These are phyloP conservation scores for Drosophila sp. DNA, from an alignment of 1,140 invertebrate species.

Conservation along the genomic window DNA sequence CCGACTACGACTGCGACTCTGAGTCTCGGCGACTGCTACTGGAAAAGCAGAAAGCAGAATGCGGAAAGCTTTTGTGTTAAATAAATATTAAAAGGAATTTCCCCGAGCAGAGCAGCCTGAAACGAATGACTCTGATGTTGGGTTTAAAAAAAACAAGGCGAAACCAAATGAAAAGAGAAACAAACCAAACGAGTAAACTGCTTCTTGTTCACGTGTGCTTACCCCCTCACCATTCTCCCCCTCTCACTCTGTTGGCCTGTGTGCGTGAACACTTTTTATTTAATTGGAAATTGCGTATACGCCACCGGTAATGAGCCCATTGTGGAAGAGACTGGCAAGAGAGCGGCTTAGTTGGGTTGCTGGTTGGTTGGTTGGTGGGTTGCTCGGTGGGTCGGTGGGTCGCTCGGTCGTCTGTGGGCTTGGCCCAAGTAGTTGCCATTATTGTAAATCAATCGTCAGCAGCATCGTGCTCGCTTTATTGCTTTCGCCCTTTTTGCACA, in stretches of 20 bases:
- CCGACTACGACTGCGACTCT: conserved; percentile 6
- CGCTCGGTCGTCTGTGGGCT: conserved; percentile 13
- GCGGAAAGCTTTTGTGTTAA: conserved; percentile 81
- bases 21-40: conserved; percentile 22
- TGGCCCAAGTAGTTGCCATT: conserved; percentile 61
- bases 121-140: conserved; percentile 52
- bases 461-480: conserved; percentile 41
- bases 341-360: conserved; percentile 23
- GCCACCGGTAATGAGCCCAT: conserved; percentile 72
- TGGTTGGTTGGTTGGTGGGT: conserved; percentile 16
- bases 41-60: conserved; percentile 62
- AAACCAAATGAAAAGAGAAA: neutral
- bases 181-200: conserved; percentile 65
- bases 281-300: conserved; percentile 77
- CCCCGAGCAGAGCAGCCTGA: conserved; percentile 41
- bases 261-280: conserved; percentile 60
- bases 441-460: conserved; percentile 76
- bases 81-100: conserved; percentile 81
- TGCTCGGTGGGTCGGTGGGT: conserved; percentile 13
- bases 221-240: neutral
- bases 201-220: conserved; percentile 36
- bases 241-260: conserved; percentile 1
- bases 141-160: conserved; percentile 51
- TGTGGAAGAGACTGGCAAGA: conserved; percentile 43
- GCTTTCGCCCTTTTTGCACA: conserved; percentile 37